Conservation (phyloP, 35 echinoderm and acorn worm species). For the Stichopus chloronotus region DNA sequence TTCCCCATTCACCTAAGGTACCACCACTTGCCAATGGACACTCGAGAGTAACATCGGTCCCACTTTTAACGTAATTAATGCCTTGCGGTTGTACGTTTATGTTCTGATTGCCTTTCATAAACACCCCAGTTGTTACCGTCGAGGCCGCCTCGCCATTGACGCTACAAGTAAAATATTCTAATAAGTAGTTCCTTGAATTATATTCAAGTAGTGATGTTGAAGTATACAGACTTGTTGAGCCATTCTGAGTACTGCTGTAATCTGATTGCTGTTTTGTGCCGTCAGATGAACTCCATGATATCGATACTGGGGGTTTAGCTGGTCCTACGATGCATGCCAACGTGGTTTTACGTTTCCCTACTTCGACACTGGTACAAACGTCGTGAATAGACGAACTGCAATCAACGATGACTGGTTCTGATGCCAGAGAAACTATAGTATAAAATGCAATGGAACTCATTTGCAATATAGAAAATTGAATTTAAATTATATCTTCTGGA, state of each 20-base stretch:
- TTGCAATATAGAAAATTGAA: too few relatives aligned
- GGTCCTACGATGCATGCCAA: not conserved
- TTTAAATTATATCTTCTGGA: too few relatives aligned
- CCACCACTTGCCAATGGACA: not conserved
- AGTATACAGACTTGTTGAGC: not conserved
- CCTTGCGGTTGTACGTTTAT: not conserved
- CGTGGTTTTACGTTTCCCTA: not conserved
- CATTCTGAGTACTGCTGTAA: not conserved
- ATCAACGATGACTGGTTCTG: not conserved
- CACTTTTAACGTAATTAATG: not conserved
- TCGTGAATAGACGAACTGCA: not conserved
- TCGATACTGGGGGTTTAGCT: not conserved
- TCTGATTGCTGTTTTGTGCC: not conserved
- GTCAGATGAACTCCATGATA: not conserved
- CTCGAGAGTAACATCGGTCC: not conserved
- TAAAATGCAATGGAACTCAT: not conserved
- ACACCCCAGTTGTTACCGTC: not conserved
- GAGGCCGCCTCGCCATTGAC: not conserved
- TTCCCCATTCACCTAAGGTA: not conserved
- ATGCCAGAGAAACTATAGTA: not conserved
- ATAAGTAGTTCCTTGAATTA: not conserved
- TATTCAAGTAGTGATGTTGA: not conserved
- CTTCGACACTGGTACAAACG: not conserved
- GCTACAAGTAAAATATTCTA: not conserved
- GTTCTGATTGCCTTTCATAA: not conserved